Evolutionary conservation across 2,113 vertebrate genomes (phyloP).

Genomic region (Chionis minor): DNA sequence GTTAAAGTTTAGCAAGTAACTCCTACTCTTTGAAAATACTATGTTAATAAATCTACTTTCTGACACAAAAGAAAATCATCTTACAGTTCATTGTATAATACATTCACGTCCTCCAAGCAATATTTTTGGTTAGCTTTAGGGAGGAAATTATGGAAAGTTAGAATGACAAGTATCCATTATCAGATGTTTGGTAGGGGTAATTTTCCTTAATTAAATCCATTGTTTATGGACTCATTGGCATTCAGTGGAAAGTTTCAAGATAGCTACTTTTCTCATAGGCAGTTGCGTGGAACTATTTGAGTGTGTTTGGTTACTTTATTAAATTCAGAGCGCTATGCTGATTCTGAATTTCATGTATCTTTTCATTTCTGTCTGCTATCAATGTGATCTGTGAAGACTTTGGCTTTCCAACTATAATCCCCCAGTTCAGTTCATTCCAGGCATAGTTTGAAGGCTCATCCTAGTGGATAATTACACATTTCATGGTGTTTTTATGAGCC

Average conservation of each 20-base stretch:
- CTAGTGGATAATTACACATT: conserved; percentile 76
- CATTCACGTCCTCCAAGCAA: neutral
- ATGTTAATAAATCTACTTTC: neutral
- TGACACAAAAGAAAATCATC: neutral
- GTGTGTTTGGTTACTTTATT: conserved; percentile 27
- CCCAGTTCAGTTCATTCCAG: conserved; percentile 51
- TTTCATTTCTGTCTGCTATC: conserved; percentile 57
- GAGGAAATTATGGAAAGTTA: conserved; percentile 37
- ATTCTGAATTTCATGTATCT: conserved; percentile 46
- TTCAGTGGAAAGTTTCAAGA: conserved; percentile 47
- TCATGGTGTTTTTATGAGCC: conserved; percentile 71
- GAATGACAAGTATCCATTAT: conserved; percentile 49
- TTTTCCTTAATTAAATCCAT: conserved; percentile 69
- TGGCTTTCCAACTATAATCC: conserved; percentile 46
- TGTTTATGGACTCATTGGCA: conserved; percentile 54
- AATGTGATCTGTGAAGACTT: conserved; percentile 53
- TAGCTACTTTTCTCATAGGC: neutral
- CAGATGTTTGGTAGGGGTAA: conserved; percentile 18
- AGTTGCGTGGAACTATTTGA: conserved; percentile 38
- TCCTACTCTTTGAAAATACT: neutral
- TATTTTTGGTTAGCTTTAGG: conserved; percentile 36
- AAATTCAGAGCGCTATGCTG: conserved; percentile 51
- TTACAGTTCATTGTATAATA: neutral
- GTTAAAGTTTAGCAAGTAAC: neutral
- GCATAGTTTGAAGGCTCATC: conserved; percentile 62